These are phyloP conservation scores for Trachemys scripta DNA, from an alignment of 2,113 vertebrate genomes.

Conservation along the genomic window DNA sequence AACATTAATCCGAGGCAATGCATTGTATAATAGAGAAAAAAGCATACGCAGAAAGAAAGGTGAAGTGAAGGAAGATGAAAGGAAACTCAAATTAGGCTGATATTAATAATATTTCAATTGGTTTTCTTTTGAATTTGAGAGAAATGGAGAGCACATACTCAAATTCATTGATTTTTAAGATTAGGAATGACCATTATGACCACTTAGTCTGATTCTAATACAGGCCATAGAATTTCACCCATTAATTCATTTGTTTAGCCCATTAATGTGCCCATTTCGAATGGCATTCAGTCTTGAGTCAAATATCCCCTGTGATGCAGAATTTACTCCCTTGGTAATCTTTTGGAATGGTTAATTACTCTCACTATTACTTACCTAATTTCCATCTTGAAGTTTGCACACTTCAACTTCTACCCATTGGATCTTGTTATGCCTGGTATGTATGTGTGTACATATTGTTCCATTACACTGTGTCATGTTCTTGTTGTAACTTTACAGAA, in stretches of 20 bases:
- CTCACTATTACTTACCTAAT: background rate
- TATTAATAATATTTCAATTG: background rate
- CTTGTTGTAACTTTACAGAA: too few relatives aligned
- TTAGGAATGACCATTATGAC: background rate
- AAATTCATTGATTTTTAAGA: background rate
- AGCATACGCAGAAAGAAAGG: background rate
- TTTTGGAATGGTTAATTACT: background rate
- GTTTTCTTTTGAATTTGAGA: background rate
- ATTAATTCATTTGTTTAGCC: background rate
- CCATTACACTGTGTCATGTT: too few relatives aligned
- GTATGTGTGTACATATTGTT: too few relatives aligned
- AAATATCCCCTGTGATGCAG: background rate
- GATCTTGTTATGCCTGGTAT: background rate
- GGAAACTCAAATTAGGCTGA: background rate
- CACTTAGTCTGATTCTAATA: too few relatives aligned
- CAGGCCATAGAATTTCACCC: background rate
- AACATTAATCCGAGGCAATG: background rate
- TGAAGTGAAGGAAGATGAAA: background rate
- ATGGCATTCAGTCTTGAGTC: background rate
- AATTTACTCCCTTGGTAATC: background rate
- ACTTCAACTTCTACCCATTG: background rate
- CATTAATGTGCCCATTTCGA: background rate
- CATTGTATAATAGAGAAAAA: background rate
- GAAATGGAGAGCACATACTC: background rate
- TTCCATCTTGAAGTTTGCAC: background rate